Conservation (phyloP, 2,888 invertebrate species). For the Dilophus febrilis region DNA sequence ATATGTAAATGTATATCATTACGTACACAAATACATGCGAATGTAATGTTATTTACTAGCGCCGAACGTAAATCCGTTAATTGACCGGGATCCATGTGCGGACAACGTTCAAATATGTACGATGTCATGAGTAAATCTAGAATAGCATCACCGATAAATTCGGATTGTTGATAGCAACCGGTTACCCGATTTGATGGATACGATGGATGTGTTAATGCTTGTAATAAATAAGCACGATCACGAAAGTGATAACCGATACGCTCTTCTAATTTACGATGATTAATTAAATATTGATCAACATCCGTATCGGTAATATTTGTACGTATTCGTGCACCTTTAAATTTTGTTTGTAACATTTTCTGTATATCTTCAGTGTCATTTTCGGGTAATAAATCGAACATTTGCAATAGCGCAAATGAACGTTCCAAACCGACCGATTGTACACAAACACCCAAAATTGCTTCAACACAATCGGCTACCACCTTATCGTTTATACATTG, state of each 20-base stretch:
- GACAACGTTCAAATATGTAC: conserved; percentile 65
- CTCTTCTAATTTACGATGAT: conserved; percentile 37
- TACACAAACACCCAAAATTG: conserved; percentile 61
- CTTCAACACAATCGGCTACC: conserved; percentile 65
- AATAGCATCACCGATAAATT: conserved; percentile 84
- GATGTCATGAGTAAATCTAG: conserved; percentile 79
- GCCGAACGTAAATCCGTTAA: conserved; percentile 89
- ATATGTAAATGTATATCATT: conserved; percentile 67
- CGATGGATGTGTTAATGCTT: conserved; percentile 87
- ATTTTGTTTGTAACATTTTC: conserved; percentile 18
- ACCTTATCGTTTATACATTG: conserved; percentile 43
- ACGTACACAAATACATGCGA: conserved; percentile 76
- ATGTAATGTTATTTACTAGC: conserved; percentile 89
- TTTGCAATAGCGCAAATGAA: conserved; percentile 39
- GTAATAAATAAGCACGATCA: conserved; percentile 64
- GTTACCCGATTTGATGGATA: conserved; percentile 67
- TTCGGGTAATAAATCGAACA: conserved; percentile 42
- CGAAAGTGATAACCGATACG: conserved; percentile 59
- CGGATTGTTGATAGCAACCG: conserved; percentile 76
- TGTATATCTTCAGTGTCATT: conserved; percentile 20
- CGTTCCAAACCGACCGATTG: conserved; percentile 30
- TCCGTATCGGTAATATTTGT: conserved; percentile 26
- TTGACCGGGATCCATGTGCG: conserved; percentile 58
- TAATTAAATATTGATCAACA: conserved; percentile 32
- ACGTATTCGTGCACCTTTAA: conserved; percentile 20